These are phyloP conservation scores for Exocentrus adspersus DNA, from an alignment of 2,888 invertebrate species.

Conservation along the genomic window DNA sequence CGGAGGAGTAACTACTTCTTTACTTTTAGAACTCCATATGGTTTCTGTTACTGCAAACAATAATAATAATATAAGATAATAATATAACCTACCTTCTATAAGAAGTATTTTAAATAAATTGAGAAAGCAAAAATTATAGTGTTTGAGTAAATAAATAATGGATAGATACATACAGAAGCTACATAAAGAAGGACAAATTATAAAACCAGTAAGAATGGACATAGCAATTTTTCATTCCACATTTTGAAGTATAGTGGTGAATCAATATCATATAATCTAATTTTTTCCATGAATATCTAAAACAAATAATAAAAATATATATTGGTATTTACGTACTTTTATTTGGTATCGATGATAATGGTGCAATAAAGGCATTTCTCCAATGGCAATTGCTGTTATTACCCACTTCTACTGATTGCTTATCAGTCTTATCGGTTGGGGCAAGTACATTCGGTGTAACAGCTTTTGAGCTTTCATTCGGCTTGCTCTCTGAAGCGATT, in stretches of 20 bases:
- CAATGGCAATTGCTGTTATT: conserved; percentile 51
- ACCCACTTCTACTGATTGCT: conserved; percentile 44
- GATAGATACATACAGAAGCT: conserved; percentile 46
- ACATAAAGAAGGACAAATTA: conserved; percentile 51
- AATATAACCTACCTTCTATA: no score
- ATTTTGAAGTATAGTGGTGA: conserved; percentile 19
- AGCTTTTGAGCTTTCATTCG: conserved; percentile 23
- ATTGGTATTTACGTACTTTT: conserved; percentile 60
- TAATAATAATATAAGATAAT: background rate
- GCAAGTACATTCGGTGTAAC: conserved; percentile 30
- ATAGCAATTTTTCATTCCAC: conserved; percentile 23
- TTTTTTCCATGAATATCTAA: no score
- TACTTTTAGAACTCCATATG: conserved; percentile 53
- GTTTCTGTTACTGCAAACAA: conserved; percentile 54
- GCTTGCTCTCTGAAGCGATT: conserved; percentile 49
- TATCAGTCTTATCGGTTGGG: conserved; percentile 45
- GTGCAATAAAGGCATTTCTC: conserved; percentile 57
- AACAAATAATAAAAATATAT: conserved; percentile 15
- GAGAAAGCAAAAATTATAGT: no score
- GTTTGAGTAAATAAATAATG: no score
- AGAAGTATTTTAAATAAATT: no score
- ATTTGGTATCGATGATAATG: conserved; percentile 57
- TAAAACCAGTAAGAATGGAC: conserved; percentile 53
- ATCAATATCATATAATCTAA: conserved; percentile 30
- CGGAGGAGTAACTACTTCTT: conserved; percentile 42